phyloP scores from a whole-genome alignment of 2,113 vertebrate genomes.

The Cettia cetti region DNA sequence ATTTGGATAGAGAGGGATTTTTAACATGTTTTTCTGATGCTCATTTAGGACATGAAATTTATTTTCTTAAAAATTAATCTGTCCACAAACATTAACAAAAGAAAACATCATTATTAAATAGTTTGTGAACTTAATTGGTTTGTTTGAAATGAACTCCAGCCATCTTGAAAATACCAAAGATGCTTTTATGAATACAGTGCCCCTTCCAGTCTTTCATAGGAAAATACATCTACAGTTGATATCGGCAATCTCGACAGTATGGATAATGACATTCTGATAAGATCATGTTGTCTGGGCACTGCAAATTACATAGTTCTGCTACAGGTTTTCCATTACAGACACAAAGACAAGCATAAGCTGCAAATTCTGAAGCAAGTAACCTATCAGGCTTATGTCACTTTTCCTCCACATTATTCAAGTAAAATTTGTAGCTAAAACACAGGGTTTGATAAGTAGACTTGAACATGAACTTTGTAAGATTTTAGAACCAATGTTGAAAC shows the following conservation, averaged over 20 bases:
- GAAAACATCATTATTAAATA: slow-evolving; percentile 47
- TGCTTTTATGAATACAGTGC: slow-evolving; percentile 31
- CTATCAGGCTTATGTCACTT: not conserved
- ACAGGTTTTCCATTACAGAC: not conserved
- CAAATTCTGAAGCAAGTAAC: not conserved
- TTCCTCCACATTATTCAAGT: not conserved
- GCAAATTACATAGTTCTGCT: slow-evolving; percentile 24
- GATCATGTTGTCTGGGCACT: slow-evolving; percentile 57
- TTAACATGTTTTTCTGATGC: not conserved
- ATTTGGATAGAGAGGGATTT: not conserved
- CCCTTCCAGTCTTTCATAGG: slow-evolving; percentile 39
- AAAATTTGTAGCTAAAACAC: not conserved
- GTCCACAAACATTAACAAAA: slow-evolving; percentile 20
- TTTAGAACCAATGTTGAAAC: not conserved
- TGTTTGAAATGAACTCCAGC: slow-evolving; percentile 27
- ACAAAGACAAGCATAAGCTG: slow-evolving; percentile 16
- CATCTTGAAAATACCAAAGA: slow-evolving; percentile 46
- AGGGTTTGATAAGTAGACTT: not conserved
- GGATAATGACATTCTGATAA: slow-evolving; percentile 58
- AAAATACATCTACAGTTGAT: slow-evolving; percentile 49
- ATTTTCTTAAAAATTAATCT: slow-evolving; percentile 48
- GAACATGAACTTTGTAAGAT: not conserved
- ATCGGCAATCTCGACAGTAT: not conserved
- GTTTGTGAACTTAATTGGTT: slow-evolving; percentile 33
- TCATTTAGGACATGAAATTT: not conserved